Evolutionary conservation across 2,113 vertebrate species (phyloP), one percentile per base, ranked within the genome.

Genomic region (Ceyx cyanopectus): DNA sequence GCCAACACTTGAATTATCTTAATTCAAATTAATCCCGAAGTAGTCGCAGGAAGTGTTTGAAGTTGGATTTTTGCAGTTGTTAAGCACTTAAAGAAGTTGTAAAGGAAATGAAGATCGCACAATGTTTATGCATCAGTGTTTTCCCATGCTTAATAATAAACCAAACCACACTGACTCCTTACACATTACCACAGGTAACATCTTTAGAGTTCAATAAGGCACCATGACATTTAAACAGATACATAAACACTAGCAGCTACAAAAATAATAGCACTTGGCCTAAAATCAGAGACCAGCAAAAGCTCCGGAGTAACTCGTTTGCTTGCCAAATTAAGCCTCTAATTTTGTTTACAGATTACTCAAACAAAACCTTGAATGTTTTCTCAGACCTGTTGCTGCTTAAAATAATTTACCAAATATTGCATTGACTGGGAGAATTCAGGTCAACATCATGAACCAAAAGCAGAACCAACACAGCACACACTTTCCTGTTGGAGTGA

Each of bases 1-100:
- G 95, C 91, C 96, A 96, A 87, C 72, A 95, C 53, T 85, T 91
- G 89, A 96, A 96, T 96, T 95, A 95, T 95, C 91, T 95, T 94
- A 95, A 93, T 92, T 95, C 92, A 95, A 92, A 95, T 96, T 95
- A 97, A 94, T 94, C 92, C 85, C 83, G 84, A 93, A 96, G 81
- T 93, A 96, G 87, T 95, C 88, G 69, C 91, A 89, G 89, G 61
- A 95, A 86, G 63, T 74, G 53, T 94, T 83, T 93, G 92, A 95
- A 94, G 91, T 81, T 81, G 66, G 65, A 26, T 21, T 69, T 93
- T 92, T 88, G 81, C 89, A 95, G 88, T 91, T 90, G 80, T 92
- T 87, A 92, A 94, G 79, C 0, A 1, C 89, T 94, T 95, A 92
- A 96, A 93, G 61, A 83, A 85, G 69, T 43, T 89, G 93, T 74